Evolutionary conservation across 2,888 invertebrate species (phyloP).

Genomic region (Acanthosepion lycidas): DNA sequence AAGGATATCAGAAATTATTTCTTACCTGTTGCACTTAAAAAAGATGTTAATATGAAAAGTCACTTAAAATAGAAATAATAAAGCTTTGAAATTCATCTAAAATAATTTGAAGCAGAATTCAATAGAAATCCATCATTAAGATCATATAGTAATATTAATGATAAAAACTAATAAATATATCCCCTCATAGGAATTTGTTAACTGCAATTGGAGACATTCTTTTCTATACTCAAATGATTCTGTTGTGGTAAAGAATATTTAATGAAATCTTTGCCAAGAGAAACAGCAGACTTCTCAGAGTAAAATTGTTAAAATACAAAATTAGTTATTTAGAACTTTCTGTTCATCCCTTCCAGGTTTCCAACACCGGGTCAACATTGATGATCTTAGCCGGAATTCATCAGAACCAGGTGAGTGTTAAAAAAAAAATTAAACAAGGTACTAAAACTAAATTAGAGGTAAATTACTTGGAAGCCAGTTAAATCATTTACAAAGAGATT

Average conservation of each 20-base stretch:
- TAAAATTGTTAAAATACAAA: not conserved
- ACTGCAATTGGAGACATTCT: not conserved
- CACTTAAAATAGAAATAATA: no score
- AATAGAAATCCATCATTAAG: no score
- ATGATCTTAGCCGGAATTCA: not conserved
- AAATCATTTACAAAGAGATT: not conserved
- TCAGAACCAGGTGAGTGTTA: not conserved
- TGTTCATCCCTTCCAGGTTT: not conserved
- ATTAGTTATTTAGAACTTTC: not conserved
- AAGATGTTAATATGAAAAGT: no score
- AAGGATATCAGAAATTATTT: no score
- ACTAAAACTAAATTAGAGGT: not conserved
- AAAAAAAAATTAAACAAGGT: not conserved
- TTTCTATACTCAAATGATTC: not conserved
- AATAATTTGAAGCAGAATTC: no score
- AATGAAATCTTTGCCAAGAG: not conserved
- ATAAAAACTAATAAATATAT: no score
- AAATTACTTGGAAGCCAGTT: not conserved
- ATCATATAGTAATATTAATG: no score
- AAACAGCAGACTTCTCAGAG: not conserved
- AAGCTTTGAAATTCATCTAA: no score
- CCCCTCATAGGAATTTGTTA: not conserved
- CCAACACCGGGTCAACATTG: conserved; percentile 11
- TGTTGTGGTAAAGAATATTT: no score
- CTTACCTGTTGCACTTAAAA: no score